Conservation (phyloP, 2,888 invertebrate genomes). For the Chouioia cunea region DNA sequence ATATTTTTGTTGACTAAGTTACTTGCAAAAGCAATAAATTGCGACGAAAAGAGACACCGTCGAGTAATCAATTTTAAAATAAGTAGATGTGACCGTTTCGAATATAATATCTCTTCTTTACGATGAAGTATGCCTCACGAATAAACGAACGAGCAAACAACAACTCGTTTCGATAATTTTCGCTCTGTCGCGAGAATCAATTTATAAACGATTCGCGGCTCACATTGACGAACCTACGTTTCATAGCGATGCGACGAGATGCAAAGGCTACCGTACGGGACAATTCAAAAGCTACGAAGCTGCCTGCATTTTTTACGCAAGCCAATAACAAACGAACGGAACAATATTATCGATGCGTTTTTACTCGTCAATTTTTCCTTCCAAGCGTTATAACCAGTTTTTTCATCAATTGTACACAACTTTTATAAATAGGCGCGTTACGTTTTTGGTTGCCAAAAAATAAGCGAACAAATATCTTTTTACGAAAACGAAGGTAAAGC, state of each 20-base stretch:
- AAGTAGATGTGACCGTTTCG: conserved; percentile 24
- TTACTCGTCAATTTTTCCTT: background rate
- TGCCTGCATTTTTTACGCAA: conserved; percentile 27
- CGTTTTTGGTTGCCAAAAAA: background rate
- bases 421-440: background rate
- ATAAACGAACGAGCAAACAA: background rate
- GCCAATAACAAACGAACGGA: background rate
- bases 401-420: background rate
- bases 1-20: conserved; percentile 7
- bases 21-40: conserved; percentile 33
- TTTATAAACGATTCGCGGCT: background rate
- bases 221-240: background rate
- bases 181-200: background rate
- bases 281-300: conserved; percentile 16
- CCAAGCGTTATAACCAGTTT: background rate
- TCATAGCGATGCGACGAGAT: background rate
- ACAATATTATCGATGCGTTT: conserved; percentile 15
- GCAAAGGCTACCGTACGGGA: conserved; percentile 2
- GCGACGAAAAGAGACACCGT: background rate
- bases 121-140: background rate
- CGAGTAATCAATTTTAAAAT: conserved; percentile 24
- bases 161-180: background rate
- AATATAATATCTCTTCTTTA: conserved; percentile 7
- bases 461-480: background rate
- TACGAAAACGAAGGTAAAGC: background rate